These are phyloP conservation scores for Osmerus eperlanus DNA, from an alignment of 2,113 vertebrate species.

Conservation along the genomic window DNA sequence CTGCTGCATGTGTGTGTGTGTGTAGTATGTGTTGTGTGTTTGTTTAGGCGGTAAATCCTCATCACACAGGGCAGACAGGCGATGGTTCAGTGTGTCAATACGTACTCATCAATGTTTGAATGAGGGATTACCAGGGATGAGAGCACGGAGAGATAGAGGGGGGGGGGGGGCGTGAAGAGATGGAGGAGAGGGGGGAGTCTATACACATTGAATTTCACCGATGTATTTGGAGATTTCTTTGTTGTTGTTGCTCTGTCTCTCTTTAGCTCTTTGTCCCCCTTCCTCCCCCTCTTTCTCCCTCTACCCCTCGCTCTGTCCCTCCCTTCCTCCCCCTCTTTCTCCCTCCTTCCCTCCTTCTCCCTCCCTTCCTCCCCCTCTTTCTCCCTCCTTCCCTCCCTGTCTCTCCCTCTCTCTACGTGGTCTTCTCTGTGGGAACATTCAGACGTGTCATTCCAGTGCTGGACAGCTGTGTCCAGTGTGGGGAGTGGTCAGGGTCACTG, in stretches of 20 bases:
- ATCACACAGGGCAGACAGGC: constrained; percentile 44
- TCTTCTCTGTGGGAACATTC: background rate
- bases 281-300: constrained; percentile 19
- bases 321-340: constrained; percentile 6
- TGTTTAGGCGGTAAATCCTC: constrained; percentile 63
- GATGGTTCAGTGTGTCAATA: constrained; percentile 60
- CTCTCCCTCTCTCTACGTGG: no score
- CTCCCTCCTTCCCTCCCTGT: no score
- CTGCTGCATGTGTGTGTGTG: constrained; percentile 12
- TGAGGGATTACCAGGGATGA: constrained; percentile 66
- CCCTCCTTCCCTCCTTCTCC: no score
- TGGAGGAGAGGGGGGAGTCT: constrained; percentile 2
- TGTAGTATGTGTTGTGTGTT: constrained; percentile 21
- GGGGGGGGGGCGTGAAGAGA: background rate
- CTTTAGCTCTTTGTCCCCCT: constrained; percentile 33
- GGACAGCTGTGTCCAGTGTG: background rate
- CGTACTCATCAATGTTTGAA: constrained; percentile 65
- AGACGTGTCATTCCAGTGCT: background rate
- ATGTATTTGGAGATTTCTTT: no score
- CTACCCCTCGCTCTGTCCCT: constrained; percentile 10
- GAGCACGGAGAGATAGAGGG: constrained; percentile 26
- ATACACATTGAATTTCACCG: no score
- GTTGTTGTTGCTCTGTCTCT: no score
- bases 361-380: no score
- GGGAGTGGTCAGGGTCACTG: background rate